Evolutionary conservation across 1,140 invertebrate genomes (phyloP), one percentile per base, ranked within the genome.

Genomic region (Mamestra configurata): DNA sequence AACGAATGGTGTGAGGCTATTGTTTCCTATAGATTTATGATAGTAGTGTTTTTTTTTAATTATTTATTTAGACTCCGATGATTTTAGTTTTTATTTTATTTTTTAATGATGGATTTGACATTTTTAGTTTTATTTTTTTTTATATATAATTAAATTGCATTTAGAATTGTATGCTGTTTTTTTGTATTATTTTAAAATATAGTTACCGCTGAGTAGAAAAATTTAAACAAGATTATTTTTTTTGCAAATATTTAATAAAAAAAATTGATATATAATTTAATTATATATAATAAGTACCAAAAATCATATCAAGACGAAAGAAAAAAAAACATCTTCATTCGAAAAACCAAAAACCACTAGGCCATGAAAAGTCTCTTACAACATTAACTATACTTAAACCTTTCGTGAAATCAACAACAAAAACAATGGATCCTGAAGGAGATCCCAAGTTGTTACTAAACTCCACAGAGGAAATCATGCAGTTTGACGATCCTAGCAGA

Each of bases 1-100:
- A 22, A 71, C 31, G 13, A 88, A 87, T 18, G 86, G 91, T 10
- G 87, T 93, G 2, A 83, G 89, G 49, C 81, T 93, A 13, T 59
- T 93, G 7, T 93, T 93, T 81, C 88, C 89, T 11, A 81, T 66
- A 66, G 27, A 66, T 37, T 20, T 77, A 53, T 77, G 46, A 77
- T 66, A 15, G 24, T 61, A 61, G 10, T 61, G 20, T 20, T 46
- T 0, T 24, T 43, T 18, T 49, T 46, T n/a, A 46, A 15, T 27
- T 49, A 68, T 15, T 27, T 49, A 7, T n/a, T 49, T 49, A 46
- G 22, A 35, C 4, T 35, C n/a, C n/a, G n/a, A 13, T 59, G 35
- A 20, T 64, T 64, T 64, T 72, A n/a, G 22, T 49, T 71, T 53
- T n/a, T 15, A 35, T 51, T 53, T 51, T 35, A 55, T 35, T 53